phyloP scores from a whole-genome alignment of 2,113 vertebrate genomes.

The Perca fluviatilis region DNA sequence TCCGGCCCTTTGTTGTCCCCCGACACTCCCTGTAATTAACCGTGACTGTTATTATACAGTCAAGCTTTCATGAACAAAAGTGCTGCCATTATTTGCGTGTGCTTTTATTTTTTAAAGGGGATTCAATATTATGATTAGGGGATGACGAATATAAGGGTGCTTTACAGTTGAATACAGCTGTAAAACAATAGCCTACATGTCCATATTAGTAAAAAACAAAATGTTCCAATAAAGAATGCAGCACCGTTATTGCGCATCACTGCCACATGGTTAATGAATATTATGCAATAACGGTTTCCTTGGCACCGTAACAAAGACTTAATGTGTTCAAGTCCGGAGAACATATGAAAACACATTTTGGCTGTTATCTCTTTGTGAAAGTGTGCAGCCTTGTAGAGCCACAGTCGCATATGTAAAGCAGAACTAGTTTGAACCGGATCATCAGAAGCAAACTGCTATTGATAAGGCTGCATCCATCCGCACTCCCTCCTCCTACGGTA shows the following conservation, averaged over 20 bases:
- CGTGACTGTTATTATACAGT: neutral
- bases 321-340: neutral
- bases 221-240: neutral
- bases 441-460: conserved; percentile 64
- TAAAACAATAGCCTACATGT: neutral
- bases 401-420: conserved; percentile 45
- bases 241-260: neutral
- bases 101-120: conserved; percentile 27
- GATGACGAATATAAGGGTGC: neutral
- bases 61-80: neutral
- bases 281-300: neutral
- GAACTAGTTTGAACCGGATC: conserved; percentile 86
- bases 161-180: neutral
- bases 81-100: neutral
- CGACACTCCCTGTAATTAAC: conserved; percentile 45
- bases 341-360: neutral
- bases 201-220: neutral
- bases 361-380: neutral
- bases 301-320: neutral
- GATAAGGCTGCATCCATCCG: conserved; percentile 69
- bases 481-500: conserved; percentile 54
- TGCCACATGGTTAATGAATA: neutral
- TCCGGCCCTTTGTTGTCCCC: conserved; percentile 62
- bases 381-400: neutral
- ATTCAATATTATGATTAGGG: neutral